Base-by-base conservation (phyloP, 2,888 invertebrate species). In the Archips xylosteana region DNA sequence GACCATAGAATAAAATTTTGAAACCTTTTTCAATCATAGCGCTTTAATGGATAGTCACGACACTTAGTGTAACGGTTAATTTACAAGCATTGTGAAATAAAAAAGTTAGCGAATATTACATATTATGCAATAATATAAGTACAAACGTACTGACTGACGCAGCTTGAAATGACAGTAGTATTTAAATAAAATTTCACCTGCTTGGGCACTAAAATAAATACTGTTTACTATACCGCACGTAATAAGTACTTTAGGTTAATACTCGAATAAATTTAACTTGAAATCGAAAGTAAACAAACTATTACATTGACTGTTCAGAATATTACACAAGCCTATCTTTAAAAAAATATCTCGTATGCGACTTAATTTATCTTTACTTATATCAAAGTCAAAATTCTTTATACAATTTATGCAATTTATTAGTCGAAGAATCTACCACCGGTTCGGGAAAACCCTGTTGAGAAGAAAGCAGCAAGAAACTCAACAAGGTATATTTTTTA, bases 31-130 rank as follows among this genome's bases (percentile, higher is more conserved):
- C 73, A 75, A 75, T 74, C 70, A 67, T 62, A 77, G 75, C 69
- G 68, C 74, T 76, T 75, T 76, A 76, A 76, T 77, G 70, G 63
- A 64, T 72, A 76, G 77, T 77, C 79, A 78, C 77, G 79, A 77
- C 71, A 42, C 47, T 54, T 51, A 36, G 34, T n/a, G 45, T 69
- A 61, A 59, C 63, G 59, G 73, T 73, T 62, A 49, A 23, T 65
- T 61, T 34, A 23, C 23, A 23, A 23, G 23, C 1, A 32, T 64
- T 60, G 32, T 51, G 5, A 60, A 59, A 45, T 47, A 15, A 54
- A 57, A 23, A 15, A 57, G 42, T n/a, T 45, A 13, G 45, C n/a
- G 23, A 15, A 68, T 23, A 23, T 0, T 23, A 57, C 13, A 57
- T 36, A 54, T 54, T 68, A 51, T 45, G 54, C 54, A 54, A 54